Conservation (phyloP, 2,797 vertebrate species). For the Esox lucius region DNA sequence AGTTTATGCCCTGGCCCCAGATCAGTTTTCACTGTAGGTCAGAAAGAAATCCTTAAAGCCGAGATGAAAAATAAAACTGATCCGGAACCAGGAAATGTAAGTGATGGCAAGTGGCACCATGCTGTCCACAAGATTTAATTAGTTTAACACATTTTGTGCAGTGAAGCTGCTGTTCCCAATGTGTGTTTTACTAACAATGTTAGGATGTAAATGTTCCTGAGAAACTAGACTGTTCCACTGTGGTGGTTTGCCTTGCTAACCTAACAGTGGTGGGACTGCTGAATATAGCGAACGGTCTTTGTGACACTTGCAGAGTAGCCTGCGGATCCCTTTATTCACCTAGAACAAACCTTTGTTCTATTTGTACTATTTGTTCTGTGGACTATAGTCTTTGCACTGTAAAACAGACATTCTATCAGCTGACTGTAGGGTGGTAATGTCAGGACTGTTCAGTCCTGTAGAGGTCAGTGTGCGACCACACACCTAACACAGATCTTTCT, state of each 20-base stretch:
- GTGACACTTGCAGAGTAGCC: background rate
- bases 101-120: too few species aligned
- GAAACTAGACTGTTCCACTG: background rate
- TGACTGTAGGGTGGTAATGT: background rate
- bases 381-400: background rate
- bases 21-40: background rate
- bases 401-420: background rate
- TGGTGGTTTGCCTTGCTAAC: background rate
- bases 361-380: too few species aligned
- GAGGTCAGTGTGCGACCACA: conserved; percentile 55
- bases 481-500: background rate
- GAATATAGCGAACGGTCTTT: background rate
- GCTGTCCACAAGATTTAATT: too few species aligned
- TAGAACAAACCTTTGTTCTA: background rate
- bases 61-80: background rate
- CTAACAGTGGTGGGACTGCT: background rate
- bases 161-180: background rate
- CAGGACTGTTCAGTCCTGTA: conserved; percentile 36
- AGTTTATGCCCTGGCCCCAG: background rate
- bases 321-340: background rate
- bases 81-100: background rate
- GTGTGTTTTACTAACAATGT: background rate
- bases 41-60: too few species aligned
- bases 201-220: background rate
- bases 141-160: background rate